These are phyloP conservation scores for Orthosia incerta DNA, from an alignment of 2,888 invertebrate species.

Conservation along the genomic window DNA sequence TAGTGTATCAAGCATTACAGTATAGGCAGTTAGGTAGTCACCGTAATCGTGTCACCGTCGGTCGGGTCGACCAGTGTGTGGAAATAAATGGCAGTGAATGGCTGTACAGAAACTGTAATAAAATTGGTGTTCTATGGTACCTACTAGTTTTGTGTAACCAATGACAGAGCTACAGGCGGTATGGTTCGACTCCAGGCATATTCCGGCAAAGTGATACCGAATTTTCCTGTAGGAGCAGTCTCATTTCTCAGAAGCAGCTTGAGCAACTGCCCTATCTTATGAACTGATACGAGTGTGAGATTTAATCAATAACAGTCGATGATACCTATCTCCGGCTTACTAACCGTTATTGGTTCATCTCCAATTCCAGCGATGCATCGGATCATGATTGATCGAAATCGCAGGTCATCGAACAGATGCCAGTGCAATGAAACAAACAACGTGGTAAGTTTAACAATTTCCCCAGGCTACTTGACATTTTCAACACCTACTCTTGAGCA, in stretches of 20 bases:
- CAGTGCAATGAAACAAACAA: neutral
- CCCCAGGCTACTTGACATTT: conserved; percentile 24
- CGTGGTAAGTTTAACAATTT: conserved; percentile 5
- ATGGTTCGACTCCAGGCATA: too few relatives aligned
- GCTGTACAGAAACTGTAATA: neutral
- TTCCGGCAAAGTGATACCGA: neutral
- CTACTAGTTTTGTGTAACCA: neutral
- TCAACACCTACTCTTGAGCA: conserved; percentile 30
- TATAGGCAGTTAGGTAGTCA: neutral
- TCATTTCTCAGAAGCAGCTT: neutral
- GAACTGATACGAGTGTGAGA: neutral
- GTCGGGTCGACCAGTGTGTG: neutral
- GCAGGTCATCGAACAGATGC: neutral
- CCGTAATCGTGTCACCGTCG: neutral
- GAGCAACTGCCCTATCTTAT: neutral
- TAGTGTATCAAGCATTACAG: neutral
- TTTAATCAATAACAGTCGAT: neutral
- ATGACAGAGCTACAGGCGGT: neutral
- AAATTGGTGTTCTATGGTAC: neutral
- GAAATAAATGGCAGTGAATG: neutral
- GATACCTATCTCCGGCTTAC: neutral
- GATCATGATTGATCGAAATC: neutral
- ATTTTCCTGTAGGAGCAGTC: neutral
- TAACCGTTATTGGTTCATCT: conserved; percentile 9
- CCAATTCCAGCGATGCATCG: conserved; percentile 8